Percentiles rank a stretch among this genome's conserved stretches.
phyloP scores from a whole-genome alignment of 2,113 vertebrate species.

The Laticauda laticaudata region DNA sequence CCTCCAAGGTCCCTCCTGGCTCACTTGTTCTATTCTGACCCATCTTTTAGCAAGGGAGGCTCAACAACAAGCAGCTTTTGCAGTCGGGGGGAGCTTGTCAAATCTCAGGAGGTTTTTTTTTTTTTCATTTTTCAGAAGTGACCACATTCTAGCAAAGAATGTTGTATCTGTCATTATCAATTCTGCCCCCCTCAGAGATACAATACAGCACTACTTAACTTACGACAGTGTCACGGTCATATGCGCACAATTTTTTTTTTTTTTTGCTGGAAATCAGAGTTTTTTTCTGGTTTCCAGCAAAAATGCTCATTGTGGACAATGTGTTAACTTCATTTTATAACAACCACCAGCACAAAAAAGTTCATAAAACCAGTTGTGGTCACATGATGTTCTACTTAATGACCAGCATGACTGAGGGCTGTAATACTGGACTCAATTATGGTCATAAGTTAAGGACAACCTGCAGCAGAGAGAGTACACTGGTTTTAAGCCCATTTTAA shows the following conservation, averaged over 20 bases:
- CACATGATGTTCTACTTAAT: background rate
- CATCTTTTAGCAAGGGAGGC: background rate
- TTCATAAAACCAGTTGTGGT: background rate
- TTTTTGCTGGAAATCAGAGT: background rate
- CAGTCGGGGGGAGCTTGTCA: background rate
- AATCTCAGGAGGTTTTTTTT: background rate
- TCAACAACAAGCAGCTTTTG: background rate
- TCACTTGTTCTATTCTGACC: background rate
- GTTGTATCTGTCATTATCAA: background rate
- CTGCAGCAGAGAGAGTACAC: background rate
- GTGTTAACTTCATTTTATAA: background rate
- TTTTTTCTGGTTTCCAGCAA: no score
- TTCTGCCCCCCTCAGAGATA: background rate
- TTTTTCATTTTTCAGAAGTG: background rate
- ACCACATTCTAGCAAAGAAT: background rate
- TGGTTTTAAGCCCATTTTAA: background rate
- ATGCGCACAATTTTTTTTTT: background rate
- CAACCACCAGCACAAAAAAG: background rate
- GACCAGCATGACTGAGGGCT: background rate
- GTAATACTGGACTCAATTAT: background rate
- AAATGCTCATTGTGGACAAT: background rate
- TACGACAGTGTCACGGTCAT: background rate
- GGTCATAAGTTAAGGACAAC: no score
- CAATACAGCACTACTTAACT: background rate
- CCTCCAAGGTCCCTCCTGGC: no score